Conservation (phyloP, 2,888 invertebrate genomes). For the Ornithoptera priamus region DNA sequence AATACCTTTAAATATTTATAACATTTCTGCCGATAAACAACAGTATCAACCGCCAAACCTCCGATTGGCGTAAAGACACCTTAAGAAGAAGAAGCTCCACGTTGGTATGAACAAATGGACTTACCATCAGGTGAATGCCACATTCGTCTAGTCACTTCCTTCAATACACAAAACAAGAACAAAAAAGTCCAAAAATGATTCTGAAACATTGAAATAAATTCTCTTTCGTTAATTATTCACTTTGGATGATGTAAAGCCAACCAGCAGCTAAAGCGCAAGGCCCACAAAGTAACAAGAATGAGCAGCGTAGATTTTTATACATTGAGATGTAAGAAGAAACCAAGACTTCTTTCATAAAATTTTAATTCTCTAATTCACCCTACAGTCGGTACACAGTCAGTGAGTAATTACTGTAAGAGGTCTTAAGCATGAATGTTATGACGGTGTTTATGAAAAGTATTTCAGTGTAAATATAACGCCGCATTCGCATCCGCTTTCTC, state of each 20-base stretch:
- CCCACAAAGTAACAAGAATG: conserved; percentile 14
- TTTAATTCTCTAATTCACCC: conserved; percentile 75
- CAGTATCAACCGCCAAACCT: too few species aligned
- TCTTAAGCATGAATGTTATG: conserved; percentile 78
- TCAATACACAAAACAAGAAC: too few species aligned
- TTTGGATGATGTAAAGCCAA: conserved; percentile 3
- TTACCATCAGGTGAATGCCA: too few species aligned
- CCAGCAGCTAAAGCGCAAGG: conserved; percentile 8
- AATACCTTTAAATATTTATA: too few species aligned
- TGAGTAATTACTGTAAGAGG: conserved; percentile 77
- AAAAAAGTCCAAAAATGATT: neutral
- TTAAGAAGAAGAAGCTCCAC: too few species aligned
- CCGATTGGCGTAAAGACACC: too few species aligned
- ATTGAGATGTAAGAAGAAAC: conserved; percentile 59
- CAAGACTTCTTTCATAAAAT: conserved; percentile 71
- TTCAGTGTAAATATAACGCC: conserved; percentile 58
- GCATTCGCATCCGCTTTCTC: conserved; percentile 59
- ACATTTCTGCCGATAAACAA: too few species aligned
- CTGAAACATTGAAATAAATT: neutral
- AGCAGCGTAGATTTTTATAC: conserved; percentile 38
- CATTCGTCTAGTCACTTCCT: too few species aligned
- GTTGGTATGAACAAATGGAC: too few species aligned
- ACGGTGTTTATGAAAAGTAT: conserved; percentile 78
- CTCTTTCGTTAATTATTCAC: conserved; percentile 6
- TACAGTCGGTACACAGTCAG: conserved; percentile 49